Percentiles rank a stretch among this genome's conserved stretches.
Evolutionary conservation across 2,113 vertebrate genomes (phyloP).

Genomic region (Furnarius figulus): DNA sequence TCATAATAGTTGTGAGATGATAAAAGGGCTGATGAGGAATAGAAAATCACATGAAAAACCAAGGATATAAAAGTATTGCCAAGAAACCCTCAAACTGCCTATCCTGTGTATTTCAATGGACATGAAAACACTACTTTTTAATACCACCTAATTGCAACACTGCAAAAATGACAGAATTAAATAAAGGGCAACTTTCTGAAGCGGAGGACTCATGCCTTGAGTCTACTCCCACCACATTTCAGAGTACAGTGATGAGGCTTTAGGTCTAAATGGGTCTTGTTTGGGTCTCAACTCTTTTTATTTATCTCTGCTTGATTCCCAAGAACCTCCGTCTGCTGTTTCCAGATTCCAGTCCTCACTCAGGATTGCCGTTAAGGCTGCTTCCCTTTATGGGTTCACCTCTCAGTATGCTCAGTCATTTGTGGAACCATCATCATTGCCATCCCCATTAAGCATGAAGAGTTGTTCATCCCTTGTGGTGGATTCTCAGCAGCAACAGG

Average conservation of each 20-base stretch:
- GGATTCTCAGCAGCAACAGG: not conserved
- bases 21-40: not conserved
- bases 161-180: not conserved
- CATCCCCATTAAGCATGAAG: not conserved
- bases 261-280: not conserved
- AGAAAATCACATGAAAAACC: not conserved
- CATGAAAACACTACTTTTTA: not conserved
- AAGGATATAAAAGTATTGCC: not conserved
- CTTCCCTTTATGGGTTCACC: not conserved
- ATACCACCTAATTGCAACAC: not conserved
- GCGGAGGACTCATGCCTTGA: not conserved
- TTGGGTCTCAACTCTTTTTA: not conserved
- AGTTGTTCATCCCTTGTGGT: rapidly evolving
- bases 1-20: not conserved
- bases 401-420: not conserved
- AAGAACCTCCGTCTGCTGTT: not conserved
- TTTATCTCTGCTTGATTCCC: not conserved
- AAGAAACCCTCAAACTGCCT: not conserved
- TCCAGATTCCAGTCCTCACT: not conserved
- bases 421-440: not conserved
- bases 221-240: rapidly evolving
- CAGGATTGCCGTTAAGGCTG: not conserved
- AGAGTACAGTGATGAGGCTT: rapidly evolving
- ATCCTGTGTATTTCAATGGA: not conserved
- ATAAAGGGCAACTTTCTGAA: not conserved